phyloP scores from a whole-genome alignment of 2,113 vertebrate species.

The Electrona antarctica region DNA sequence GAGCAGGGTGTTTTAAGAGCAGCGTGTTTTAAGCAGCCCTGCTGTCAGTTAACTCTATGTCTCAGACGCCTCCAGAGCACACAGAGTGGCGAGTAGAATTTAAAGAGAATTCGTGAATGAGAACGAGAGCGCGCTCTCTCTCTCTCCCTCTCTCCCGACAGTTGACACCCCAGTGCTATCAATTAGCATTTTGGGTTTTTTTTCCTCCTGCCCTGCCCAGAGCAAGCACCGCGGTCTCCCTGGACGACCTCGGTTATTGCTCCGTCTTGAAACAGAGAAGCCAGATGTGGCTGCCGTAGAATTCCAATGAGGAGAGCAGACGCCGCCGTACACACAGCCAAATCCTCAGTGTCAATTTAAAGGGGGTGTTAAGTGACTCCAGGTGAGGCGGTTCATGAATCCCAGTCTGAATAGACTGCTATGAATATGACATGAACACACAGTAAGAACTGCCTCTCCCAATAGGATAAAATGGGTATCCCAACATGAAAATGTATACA shows the following conservation, averaged over 20 bases:
- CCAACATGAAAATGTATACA: too few relatives aligned
- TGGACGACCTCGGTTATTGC: slow-evolving; percentile 44
- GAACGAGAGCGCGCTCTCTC: not conserved
- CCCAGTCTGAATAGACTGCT: too few relatives aligned
- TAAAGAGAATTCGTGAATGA: slow-evolving; percentile 43
- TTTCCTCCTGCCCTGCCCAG: slow-evolving; percentile 21
- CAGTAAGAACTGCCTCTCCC: too few relatives aligned
- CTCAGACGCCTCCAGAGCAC: slow-evolving; percentile 11
- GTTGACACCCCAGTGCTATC: slow-evolving; percentile 48
- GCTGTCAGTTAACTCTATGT: slow-evolving; percentile 18
- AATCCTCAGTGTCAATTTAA: too few relatives aligned
- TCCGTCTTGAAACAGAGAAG: slow-evolving; percentile 22
- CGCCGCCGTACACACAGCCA: too few relatives aligned
- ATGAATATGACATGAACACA: too few relatives aligned
- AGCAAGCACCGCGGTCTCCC: slow-evolving; percentile 36
- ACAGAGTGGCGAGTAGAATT: slow-evolving; percentile 43
- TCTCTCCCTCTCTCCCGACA: slow-evolving; percentile 25
- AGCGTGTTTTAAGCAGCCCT: not conserved
- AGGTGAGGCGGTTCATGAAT: too few relatives aligned
- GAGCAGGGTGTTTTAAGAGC: slow-evolving; percentile 20
- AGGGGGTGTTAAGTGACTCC: not conserved
- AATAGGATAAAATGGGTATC: too few relatives aligned
- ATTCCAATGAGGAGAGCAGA: slow-evolving; percentile 10
- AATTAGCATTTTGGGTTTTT: slow-evolving; percentile 19
- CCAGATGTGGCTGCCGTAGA: slow-evolving; percentile 49